Percentiles rank a stretch among this genome's conserved stretches.
Conservation (phyloP, 1,140 invertebrate genomes). For the Drosophila seguyi region DNA sequence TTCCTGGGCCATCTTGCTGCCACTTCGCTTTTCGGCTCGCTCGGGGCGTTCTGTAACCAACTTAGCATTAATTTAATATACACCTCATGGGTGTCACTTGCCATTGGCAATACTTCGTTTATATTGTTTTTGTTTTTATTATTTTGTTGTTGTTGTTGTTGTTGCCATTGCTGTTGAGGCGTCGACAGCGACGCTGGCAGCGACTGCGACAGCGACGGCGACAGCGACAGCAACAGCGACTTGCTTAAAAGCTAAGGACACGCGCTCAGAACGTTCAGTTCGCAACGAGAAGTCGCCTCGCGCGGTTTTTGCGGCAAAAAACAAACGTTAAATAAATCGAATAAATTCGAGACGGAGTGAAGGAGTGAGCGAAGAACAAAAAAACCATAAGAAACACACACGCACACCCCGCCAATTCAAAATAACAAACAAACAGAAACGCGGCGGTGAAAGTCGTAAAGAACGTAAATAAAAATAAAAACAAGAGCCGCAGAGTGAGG, state of each 20-base stretch:
- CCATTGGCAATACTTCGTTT: conserved; percentile 38
- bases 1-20: neutral
- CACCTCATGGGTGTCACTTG: conserved; percentile 46
- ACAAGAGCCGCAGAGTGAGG: conserved; percentile 8
- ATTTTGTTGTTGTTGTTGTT: conserved; percentile 18
- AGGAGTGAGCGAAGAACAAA: conserved; percentile 12
- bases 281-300: conserved; percentile 69
- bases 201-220: conserved; percentile 1
- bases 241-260: conserved; percentile 81
- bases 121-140: conserved; percentile 13
- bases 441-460: conserved; percentile 42
- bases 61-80: conserved; percentile 51
- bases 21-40: neutral
- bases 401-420: conserved; percentile 22
- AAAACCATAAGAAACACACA: conserved; percentile 1
- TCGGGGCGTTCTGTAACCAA: conserved; percentile 31
- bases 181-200: conserved; percentile 47
- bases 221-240: conserved; percentile 13
- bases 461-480: conserved; percentile 26
- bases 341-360: neutral
- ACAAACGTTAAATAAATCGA: conserved; percentile 2
- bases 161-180: conserved; percentile 22
- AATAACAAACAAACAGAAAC: conserved; percentile 19
- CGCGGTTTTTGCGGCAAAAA: conserved; percentile 57
- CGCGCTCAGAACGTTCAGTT: conserved; percentile 68